Evolutionary conservation across 2,888 invertebrate genomes (phyloP).

Genomic region (Noctua pronuba): DNA sequence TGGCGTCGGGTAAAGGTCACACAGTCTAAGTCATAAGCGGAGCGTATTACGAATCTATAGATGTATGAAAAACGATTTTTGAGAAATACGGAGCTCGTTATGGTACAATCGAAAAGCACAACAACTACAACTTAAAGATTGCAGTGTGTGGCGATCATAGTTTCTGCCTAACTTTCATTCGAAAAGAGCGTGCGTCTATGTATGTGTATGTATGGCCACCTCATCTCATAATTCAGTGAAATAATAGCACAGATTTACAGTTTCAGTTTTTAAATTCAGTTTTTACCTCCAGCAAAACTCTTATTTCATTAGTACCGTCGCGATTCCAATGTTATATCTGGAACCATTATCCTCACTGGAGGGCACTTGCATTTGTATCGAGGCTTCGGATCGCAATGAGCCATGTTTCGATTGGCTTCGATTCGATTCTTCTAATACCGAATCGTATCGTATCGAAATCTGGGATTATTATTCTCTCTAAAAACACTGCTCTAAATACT

Average conservation of each 20-base stretch:
- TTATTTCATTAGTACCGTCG: not conserved
- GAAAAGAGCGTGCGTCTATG: not conserved
- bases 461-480: not conserved
- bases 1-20: conserved; percentile 64
- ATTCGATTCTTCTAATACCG: not conserved
- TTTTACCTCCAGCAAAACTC: not conserved
- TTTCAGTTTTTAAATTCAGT: not conserved
- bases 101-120: not conserved
- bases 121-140: not conserved
- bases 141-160: not conserved
- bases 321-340: not conserved
- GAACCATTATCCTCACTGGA: not conserved
- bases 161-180: not conserved
- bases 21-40: conserved; percentile 43
- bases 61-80: conserved; percentile 23
- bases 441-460: not conserved
- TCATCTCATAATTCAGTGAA: not conserved
- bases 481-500: not conserved
- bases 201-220: not conserved
- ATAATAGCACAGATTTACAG: not conserved
- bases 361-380: not conserved
- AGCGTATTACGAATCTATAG: conserved; percentile 31
- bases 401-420: not conserved
- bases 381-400: not conserved
- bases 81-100: not conserved